Evolutionary conservation across 1,140 invertebrate species (phyloP), one percentile per base, ranked within the genome.

Genomic region (Trichonephila clavipes): DNA sequence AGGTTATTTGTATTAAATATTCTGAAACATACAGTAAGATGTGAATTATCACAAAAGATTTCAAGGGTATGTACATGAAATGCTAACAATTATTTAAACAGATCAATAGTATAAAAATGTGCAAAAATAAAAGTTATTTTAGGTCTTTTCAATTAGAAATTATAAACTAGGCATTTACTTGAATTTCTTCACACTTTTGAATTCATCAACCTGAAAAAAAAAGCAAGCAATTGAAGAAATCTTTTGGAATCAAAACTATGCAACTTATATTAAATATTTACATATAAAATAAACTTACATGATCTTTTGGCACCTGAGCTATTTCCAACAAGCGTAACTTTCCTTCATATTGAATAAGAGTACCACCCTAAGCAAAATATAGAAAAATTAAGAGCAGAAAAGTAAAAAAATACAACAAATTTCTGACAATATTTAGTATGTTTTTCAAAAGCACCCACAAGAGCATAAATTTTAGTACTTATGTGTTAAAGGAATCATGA

Each of bases 1-100:
- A 99, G 96, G 95, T 99, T 99, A 95, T 99, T 99, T 0, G 99
- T 99, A 96, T 99, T 99, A 96, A 99, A 99, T 96, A 99, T 99
- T 94, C 96, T 97, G 94, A 94, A 95, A 90, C 16, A 85, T 18
- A 28, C 5, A 72, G 16, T 72, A 34, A 40, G 19, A 40, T 34
- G 18, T 64, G 18, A 5, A 18, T 64, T 18, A 64, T 64, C 1
- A 64, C 10, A 51, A n/a, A 21, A 24, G 18, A 24, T 24, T 66
- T 24, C 64, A 24, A 19, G 34, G 2, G 4, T 40, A 40, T 66
- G 7, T 7, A 66, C 21, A n/a, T 10, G 1, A 2, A 66, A 24
- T 66, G 19, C n/a, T 24, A 21, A n/a, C 8, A n/a, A 66, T 24
- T 66, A n/a, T 66, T n/a, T 6, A n/a, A 7, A n/a, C 2, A 19